Evolutionary conservation across 2,113 vertebrate genomes (phyloP), one percentile per base, ranked within the genome.

Genomic region (Otocyon megalotis): DNA sequence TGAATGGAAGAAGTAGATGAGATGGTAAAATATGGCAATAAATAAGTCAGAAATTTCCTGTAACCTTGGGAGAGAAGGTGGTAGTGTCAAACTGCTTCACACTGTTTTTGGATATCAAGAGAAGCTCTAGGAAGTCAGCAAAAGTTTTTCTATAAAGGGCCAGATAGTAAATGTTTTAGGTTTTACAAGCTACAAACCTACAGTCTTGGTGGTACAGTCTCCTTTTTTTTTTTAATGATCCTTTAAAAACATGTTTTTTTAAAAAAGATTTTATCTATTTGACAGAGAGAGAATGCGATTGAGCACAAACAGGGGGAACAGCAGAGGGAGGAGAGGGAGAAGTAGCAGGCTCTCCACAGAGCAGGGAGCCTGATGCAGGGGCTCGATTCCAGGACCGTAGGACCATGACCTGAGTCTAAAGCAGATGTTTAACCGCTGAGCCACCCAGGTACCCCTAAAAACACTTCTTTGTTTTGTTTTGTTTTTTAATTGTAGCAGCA

Each of bases 11-110:
- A 81, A 50, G 91, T 50, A 86, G 62, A 97, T 60, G 65, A 93
- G 65, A 96, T n/a, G 12, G 82, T 71, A 92, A 93, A 96, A 92
- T 69, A 35, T 53, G 50, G 67, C 30, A 48, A 94, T 80, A 93
- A 92, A 89, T 82, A 94, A 93, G 67, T 96, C 79, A 96, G 72
- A 94, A 91, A 65, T 93, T 89, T 96, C 74, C 77, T 93, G 35
- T 89, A 96, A 94, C 48, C 19, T 79, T 93, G 63, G 37, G 50
- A 91, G 50, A 91, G n/a, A 97, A 91, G 48, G 50, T 82, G 48
- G 82, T 62, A 69, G 16, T 30, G n/a, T 97, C 37, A 97, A 94
- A 67, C 4, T 24, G 32, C 50, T 97, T 93, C 22, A 65, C 83
- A 91, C 17, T 86, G n/a, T 43, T 88, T 84, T 85, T 65, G 58